Conservation (phyloP, 2,888 invertebrate genomes). For the Amphipyra tragopoginis region DNA sequence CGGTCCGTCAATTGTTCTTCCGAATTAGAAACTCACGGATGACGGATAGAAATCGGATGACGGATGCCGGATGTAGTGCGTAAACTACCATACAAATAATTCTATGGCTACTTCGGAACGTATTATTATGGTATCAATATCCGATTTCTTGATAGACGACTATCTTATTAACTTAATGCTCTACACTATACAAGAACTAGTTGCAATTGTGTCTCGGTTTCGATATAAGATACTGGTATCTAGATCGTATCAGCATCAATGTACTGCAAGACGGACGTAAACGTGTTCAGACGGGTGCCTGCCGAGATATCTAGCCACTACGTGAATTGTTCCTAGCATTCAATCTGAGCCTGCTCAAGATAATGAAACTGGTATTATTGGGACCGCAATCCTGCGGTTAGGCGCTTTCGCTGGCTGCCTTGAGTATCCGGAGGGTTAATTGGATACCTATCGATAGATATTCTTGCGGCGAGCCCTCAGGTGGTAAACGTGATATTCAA, state of each 20-base stretch:
- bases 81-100: no score
- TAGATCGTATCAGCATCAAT: slow-evolving; percentile 9
- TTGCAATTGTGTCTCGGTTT: not conserved
- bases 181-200: not conserved
- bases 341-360: slow-evolving; percentile 61
- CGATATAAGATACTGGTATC: slow-evolving; percentile 10
- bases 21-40: no score
- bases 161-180: not conserved
- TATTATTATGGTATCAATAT: no score
- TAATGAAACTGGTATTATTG: slow-evolving; percentile 68
- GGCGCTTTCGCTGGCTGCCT: slow-evolving; percentile 51
- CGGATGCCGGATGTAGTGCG: no score
- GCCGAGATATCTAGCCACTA: slow-evolving; percentile 25
- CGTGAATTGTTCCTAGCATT: slow-evolving; percentile 55
- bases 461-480: slow-evolving; percentile 65
- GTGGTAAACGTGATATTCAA: slow-evolving; percentile 74
- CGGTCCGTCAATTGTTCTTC: no score
- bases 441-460: slow-evolving; percentile 68
- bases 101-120: no score
- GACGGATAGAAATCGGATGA: no score
- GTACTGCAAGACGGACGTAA: slow-evolving; percentile 2
- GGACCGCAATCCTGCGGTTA: slow-evolving; percentile 62
- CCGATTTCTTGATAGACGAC: no score
- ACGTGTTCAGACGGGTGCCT: slow-evolving; percentile 6
- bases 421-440: slow-evolving; percentile 67